These are phyloP conservation scores for Ctenopoma multispine DNA, from an alignment of 2,797 vertebrate genomes.

Conservation along the genomic window DNA sequence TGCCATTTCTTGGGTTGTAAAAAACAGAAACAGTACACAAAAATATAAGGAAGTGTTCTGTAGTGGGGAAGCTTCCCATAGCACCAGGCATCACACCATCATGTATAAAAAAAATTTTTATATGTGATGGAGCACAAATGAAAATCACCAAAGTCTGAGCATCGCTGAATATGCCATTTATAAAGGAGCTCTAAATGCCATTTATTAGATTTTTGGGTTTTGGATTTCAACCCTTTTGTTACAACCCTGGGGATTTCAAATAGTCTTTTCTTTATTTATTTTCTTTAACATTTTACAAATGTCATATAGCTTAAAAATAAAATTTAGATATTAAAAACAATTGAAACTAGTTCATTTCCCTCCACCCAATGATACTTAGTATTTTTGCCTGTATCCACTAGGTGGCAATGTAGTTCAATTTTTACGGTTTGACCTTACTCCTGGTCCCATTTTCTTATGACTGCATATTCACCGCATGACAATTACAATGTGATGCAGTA, in stretches of 20 bases:
- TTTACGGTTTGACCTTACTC: slow-evolving; percentile 56
- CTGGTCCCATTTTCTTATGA: slow-evolving; percentile 41
- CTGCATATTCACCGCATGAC: slow-evolving; percentile 32
- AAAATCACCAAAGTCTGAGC: slow-evolving; percentile 28
- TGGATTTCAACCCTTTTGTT: not conserved
- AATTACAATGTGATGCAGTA: slow-evolving; percentile 24
- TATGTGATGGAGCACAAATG: slow-evolving; percentile 25
- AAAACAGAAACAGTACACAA: slow-evolving; percentile 10
- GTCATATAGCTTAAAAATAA: slow-evolving; percentile 49
- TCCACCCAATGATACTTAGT: accelerated
- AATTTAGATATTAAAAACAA: slow-evolving; percentile 22
- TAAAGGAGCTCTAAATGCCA: slow-evolving; percentile 11
- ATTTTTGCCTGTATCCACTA: slow-evolving; percentile 27
- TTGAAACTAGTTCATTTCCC: not conserved
- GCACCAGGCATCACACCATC: not conserved
- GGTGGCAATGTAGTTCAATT: slow-evolving; percentile 53
- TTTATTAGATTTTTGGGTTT: not conserved
- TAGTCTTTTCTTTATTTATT: not conserved
- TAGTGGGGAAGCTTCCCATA: not conserved
- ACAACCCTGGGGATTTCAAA: not conserved
- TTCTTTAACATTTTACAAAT: slow-evolving; percentile 50
- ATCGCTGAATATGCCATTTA: slow-evolving; percentile 10
- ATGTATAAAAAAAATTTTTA: slow-evolving; percentile 3
- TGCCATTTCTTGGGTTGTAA: not conserved
- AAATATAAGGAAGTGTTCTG: not conserved